Evolutionary conservation across 2,113 vertebrate genomes (phyloP).

Genomic region (Neodontobutis hainanensis): DNA sequence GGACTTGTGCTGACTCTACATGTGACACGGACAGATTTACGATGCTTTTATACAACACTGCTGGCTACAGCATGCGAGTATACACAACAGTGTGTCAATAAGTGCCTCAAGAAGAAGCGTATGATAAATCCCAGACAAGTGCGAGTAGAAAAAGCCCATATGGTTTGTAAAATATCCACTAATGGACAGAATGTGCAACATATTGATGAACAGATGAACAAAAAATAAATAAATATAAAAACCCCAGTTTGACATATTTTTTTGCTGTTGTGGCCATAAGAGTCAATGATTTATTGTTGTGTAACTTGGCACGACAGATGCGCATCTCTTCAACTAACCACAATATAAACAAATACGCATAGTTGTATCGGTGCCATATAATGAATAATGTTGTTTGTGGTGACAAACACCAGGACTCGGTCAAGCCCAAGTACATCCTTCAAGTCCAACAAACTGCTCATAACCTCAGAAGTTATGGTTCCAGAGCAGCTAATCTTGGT

Average conservation of each 20-base stretch:
- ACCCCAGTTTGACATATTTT: neutral
- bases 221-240: conserved; percentile 2
- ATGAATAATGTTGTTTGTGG: conserved; percentile 46
- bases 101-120: neutral
- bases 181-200: conserved; percentile 13
- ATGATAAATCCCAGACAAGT: conserved; percentile 6
- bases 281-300: conserved; percentile 7
- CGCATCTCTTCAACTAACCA: neutral
- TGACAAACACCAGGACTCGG: neutral
- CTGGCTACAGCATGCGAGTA: conserved; percentile 20
- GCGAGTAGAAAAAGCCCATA: conserved; percentile 33
- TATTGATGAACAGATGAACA: conserved; percentile 31
- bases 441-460: conserved; percentile 10
- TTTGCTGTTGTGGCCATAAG: neutral
- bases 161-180: conserved; percentile 47
- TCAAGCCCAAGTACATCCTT: neutral
- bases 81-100: conserved; percentile 4
- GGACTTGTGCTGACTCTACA: conserved; percentile 50
- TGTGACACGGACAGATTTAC: conserved; percentile 62
- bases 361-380: conserved; percentile 33
- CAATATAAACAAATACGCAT: conserved; percentile 16
- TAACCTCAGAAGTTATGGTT: conserved; percentile 1
- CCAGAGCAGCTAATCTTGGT: conserved; percentile 7
- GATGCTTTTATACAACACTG: conserved; percentile 34
- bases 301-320: neutral